Conservation (phyloP, 2,113 vertebrate genomes). For the Coregonus clupeaformis region DNA sequence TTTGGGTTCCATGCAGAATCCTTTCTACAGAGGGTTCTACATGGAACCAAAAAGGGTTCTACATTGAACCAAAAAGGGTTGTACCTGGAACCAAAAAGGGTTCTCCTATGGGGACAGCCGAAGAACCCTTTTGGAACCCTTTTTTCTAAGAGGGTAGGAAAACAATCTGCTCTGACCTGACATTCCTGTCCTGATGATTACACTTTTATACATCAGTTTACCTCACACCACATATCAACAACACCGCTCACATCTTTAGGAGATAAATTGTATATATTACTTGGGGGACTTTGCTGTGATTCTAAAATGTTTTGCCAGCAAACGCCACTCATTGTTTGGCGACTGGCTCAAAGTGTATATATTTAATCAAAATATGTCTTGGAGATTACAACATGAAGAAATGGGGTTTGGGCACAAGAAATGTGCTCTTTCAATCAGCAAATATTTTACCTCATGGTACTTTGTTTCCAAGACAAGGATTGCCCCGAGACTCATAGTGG, state of each 20-base stretch:
- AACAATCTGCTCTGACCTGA: slow-evolving; percentile 34
- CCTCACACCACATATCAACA: too few species aligned
- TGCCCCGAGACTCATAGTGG: background rate
- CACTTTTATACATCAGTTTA: too few species aligned
- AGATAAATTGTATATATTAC: slow-evolving; percentile 36
- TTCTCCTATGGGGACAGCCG: too few species aligned
- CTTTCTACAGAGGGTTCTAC: too few species aligned
- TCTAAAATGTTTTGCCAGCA: slow-evolving; percentile 33
- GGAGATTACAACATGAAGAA: slow-evolving; percentile 35
- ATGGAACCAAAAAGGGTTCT: too few species aligned
- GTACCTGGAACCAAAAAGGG: too few species aligned
- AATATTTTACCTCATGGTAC: slow-evolving; percentile 32
- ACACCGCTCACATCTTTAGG: too few species aligned
- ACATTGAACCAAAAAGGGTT: too few species aligned
- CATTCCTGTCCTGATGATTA: background rate
- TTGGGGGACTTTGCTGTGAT: slow-evolving; percentile 20
- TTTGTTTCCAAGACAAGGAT: slow-evolving; percentile 27
- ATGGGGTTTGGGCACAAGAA: slow-evolving; percentile 15
- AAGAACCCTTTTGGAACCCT: too few species aligned
- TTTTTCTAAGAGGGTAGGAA: slow-evolving; percentile 15
- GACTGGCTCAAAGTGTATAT: slow-evolving; percentile 5
- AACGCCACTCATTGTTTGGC: slow-evolving; percentile 10
- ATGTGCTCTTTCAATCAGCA: slow-evolving; percentile 42
- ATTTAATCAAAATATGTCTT: slow-evolving; percentile 31
- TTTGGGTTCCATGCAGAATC: too few species aligned